A percentile compares a stretch with the other conserved stretches of the same genome.
Conservation (phyloP, 2,113 vertebrate species). For the Petrocephalus zakoni region DNA sequence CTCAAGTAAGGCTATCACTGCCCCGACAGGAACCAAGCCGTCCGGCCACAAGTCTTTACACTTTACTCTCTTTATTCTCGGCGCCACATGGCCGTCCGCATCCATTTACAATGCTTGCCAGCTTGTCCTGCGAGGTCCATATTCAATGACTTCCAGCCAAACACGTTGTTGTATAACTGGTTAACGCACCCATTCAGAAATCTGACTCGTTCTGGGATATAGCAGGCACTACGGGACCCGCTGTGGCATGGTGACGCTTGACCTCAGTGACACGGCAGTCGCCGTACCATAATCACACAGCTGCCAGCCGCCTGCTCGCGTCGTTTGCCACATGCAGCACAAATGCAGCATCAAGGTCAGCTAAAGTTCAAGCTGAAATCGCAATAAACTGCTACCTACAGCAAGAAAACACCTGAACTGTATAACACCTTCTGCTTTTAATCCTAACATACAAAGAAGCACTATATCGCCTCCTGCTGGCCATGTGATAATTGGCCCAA, state of each 20-base stretch:
- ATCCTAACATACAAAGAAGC: neutral
- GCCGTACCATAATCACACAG: neutral
- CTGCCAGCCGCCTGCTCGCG: neutral
- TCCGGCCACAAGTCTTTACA: neutral
- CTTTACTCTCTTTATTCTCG: neutral
- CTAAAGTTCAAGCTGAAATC: neutral
- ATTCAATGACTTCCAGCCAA: neutral
- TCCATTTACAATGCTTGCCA: neutral
- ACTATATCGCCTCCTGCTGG: neutral
- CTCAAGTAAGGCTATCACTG: neutral
- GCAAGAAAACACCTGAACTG: neutral
- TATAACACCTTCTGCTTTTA: neutral
- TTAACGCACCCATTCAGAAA: neutral
- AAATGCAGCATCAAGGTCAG: neutral
- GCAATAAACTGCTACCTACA: neutral
- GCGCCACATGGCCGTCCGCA: neutral
- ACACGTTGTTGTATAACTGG: neutral
- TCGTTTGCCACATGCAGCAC: neutral
- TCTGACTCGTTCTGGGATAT: neutral
- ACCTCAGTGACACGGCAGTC: neutral
- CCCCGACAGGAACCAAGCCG: neutral
- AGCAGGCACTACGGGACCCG: neutral
- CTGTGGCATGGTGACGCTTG: neutral
- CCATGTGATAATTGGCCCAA: neutral
- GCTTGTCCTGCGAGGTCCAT: neutral